Conservation (phyloP, 1,140 invertebrate species). For the Luehdorfia chinensis region DNA sequence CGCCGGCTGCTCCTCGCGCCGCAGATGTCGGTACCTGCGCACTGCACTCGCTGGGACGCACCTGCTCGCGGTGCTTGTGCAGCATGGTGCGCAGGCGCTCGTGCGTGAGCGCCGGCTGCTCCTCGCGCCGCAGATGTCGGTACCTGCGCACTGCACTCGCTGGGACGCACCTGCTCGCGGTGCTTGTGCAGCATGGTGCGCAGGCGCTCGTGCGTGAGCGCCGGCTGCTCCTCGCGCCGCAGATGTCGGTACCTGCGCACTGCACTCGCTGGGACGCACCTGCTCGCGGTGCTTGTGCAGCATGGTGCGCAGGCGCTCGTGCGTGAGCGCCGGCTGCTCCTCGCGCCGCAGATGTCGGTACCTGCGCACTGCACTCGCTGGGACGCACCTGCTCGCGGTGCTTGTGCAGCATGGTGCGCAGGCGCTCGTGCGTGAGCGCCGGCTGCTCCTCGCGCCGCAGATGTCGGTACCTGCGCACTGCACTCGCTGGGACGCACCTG, state of each 20-base stretch:
- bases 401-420: conserved; percentile 82
- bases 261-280: no score
- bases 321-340: conserved; percentile 85
- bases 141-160: no score
- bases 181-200: conserved; percentile 82
- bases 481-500: no score
- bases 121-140: conserved; percentile 83
- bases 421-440: conserved; percentile 86
- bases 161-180: conserved; percentile 82
- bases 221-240: conserved; percentile 85
- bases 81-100: conserved; percentile 81
- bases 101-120: conserved; percentile 87
- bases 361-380: no score
- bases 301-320: conserved; percentile 85
- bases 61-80: conserved; percentile 62
- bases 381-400: conserved; percentile 83
- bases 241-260: no score
- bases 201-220: conserved; percentile 87
- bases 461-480: no score
- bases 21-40: no score
- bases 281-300: conserved; percentile 84
- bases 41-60: no score
- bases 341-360: no score
- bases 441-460: conserved; percentile 85
- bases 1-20: conserved; percentile 85